Evolutionary conservation across 2,888 invertebrate species (phyloP), one percentile per base, ranked within the genome.

Genomic region (Protodeltote pygarga): DNA sequence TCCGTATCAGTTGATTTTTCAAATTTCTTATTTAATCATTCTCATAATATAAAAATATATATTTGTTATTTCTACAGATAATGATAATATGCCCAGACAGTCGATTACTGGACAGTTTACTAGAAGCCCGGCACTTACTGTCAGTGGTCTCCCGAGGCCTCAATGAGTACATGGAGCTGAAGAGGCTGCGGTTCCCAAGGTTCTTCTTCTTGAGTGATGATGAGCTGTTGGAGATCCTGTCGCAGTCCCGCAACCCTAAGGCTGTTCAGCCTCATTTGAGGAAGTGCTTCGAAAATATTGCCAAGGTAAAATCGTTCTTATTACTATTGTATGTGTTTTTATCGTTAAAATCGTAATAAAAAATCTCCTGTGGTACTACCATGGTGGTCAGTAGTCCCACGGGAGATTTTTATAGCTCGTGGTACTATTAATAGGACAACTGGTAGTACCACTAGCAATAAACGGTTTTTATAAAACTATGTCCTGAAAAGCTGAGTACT

Each of bases 201-300:
- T 94, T 96, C 82, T 96, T 95, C 91, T 97, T 97, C 87, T 93
- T 97, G 55, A 96, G 96, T 64, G 97, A 97, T 72, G 96, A 96
- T 71, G 97, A 97, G 74, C 87, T 97, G 19, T 86, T 97, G 60
- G 96, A 97, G 82, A 96, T 97, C 32, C 86, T 97, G 33, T 95
- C 96, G 0, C 96, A 97, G 85, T 95, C 96, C 0, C 93, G 95
- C 46, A 95, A 97, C 74, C 96, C 96, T 0, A 84, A 93, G 27
- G 94, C 96, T 0, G 96, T 97, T 1, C 96, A 97, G 79, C 96
- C 96, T 0, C 96, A 96, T 84, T 87, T 97, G n/a, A 93, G 95
- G 60, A 97, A 97, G 81, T 96, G 96, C 83, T 97, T 97, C 81
- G 96, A 97, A 79, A 95, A 95, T 71, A 95, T 97, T 67, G 94